Base-by-base conservation (phyloP, 2,888 invertebrate species). In the Dascillus cervinus region DNA sequence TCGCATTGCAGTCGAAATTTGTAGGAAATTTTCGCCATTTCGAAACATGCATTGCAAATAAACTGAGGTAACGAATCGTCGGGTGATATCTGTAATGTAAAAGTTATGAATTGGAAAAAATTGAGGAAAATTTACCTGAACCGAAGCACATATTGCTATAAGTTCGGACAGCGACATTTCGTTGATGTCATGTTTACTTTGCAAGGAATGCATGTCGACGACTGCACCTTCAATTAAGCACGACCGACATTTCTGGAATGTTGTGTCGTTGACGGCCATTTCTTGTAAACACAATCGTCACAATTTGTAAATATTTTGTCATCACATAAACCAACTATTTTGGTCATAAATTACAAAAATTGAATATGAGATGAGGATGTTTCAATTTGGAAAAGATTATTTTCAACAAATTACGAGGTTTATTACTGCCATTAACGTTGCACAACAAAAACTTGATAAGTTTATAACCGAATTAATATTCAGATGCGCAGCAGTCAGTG, bases 1-100 rank as follows among this genome's bases (percentile, higher is more conserved):
- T 45, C 43, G 29, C 47, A 49, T 26, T 41, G 36, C 11, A 34
- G 17, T 20, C 34, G 31, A 38, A 51, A 51, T 3, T 22, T 29
- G 25, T 45, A 41, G 2, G 34, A 38, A 11, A 21, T 43, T 6
- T 26, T 34, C 5, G 45, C 45, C 11, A 29, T 30, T 28, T 44
- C 32, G 29, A 35, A 10, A 22, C 51, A 51, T 17, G 8, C 29
- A 13, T 33, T 30, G 26, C 51, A 51, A 23, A 51, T 38, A 14
- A 26, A 30, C 23, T 43, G 41, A 5, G 48, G 43, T 11, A 38
- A 38, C 5, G 17, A 21, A 26, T 50, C 45, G 13, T 34, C 13
- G 11, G 30, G 14, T 17, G 32, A 31, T 22, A 48, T 32, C 51
- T 49, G 30, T 8, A 40, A 41, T 25, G 11, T 34, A 25, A 25